phyloP scores from a whole-genome alignment of 2,113 vertebrate species.

The Tretioscincus oriximinensis region DNA sequence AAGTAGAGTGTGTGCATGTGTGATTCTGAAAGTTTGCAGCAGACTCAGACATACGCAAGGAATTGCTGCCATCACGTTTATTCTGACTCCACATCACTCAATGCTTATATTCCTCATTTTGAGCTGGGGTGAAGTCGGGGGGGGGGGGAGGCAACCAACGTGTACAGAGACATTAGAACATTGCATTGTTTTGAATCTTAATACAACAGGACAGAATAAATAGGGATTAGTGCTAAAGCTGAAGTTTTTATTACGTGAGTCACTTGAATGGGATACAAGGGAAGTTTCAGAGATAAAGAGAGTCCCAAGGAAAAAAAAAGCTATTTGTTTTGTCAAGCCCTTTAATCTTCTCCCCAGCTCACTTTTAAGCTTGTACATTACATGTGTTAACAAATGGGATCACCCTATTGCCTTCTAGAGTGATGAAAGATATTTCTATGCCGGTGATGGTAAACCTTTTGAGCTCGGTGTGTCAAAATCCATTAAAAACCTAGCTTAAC shows the following conservation, averaged over 20 bases:
- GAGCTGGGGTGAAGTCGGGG: conserved; percentile 50
- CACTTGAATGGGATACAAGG: conserved; percentile 33
- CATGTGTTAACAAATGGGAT: conserved; percentile 52
- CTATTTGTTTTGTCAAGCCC: conserved; percentile 31
- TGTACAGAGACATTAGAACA: conserved; percentile 61
- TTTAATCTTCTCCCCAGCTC: conserved; percentile 38
- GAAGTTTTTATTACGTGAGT: conserved; percentile 52
- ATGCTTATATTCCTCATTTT: conserved; percentile 47
- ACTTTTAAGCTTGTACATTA: conserved; percentile 39
- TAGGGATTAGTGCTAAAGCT: conserved; percentile 58
- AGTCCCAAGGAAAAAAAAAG: conserved; percentile 22
- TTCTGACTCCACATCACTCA: conserved; percentile 57
- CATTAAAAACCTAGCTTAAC: too few species aligned
- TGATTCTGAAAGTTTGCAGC: conserved; percentile 39
- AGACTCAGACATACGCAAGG: conserved; percentile 42
- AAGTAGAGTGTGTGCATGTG: conserved; percentile 23
- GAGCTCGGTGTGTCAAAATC: too few species aligned
- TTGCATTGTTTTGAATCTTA: conserved; percentile 55
- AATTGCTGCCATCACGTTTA: conserved; percentile 34
- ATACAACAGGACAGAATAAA: conserved; percentile 63
- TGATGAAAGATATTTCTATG: conserved; percentile 37
- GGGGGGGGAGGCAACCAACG: conserved; percentile 48
- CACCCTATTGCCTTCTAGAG: conserved; percentile 56
- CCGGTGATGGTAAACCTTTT: too few species aligned
- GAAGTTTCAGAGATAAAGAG: conserved; percentile 34